Conservation (phyloP, 2,797 vertebrate species). For the Cossypha niveicapilla region DNA sequence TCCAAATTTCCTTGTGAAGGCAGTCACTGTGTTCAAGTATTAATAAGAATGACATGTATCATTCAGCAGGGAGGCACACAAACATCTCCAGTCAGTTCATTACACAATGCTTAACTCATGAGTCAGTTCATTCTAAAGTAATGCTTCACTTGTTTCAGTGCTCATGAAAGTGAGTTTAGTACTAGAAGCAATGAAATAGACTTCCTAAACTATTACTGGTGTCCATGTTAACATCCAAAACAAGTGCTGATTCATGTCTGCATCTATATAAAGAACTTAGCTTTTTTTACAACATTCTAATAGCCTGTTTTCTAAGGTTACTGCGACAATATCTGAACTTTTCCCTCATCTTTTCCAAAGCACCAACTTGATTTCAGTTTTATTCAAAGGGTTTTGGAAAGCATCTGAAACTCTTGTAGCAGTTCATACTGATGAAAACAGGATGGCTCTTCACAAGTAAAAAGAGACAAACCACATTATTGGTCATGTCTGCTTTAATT, state of each 20-base stretch:
- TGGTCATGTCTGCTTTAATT: background rate
- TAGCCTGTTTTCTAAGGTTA: background rate
- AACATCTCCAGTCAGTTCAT: background rate
- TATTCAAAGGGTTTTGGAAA: background rate
- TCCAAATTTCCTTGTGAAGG: background rate
- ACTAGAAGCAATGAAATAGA: background rate
- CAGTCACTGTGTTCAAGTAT: background rate
- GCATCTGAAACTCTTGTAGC: background rate
- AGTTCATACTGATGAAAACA: background rate
- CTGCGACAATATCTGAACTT: background rate
- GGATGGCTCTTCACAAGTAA: background rate
- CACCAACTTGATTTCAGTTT: background rate
- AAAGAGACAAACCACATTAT: background rate
- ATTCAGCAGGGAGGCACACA: background rate
- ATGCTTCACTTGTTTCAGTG: constrained; percentile 21
- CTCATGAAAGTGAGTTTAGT: background rate
- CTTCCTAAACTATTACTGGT: background rate
- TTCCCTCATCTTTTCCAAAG: background rate
- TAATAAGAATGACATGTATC: background rate
- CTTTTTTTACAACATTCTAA: background rate
- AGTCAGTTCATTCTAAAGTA: constrained; percentile 3
- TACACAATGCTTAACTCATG: background rate
- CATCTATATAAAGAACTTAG: background rate
- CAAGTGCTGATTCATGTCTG: background rate
- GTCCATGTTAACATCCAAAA: background rate